A percentile compares a stretch with the other conserved stretches of the same genome.
Conservation (phyloP, 2,888 invertebrate genomes). For the Belgica antarctica region DNA sequence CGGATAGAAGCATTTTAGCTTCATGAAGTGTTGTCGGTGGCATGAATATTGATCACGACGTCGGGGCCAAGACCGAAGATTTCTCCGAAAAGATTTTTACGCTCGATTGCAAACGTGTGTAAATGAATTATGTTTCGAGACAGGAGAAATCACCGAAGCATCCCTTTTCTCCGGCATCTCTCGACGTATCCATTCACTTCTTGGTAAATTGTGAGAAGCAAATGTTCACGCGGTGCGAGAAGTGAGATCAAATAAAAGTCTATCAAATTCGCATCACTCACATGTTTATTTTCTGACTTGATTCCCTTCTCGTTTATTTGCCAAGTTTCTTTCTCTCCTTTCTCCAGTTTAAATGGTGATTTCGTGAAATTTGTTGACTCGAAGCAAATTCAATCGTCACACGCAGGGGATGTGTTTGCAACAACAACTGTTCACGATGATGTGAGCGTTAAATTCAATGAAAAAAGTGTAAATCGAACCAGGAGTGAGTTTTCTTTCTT, state of each 20-base stretch:
- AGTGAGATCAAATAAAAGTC: constrained; percentile 40
- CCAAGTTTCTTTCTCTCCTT: background rate
- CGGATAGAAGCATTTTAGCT: background rate
- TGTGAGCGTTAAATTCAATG: background rate
- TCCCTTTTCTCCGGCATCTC: background rate
- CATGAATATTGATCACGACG: constrained; percentile 21
- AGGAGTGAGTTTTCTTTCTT: background rate
- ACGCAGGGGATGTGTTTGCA: background rate
- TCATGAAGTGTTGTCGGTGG: constrained; percentile 8
- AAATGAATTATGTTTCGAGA: constrained; percentile 39
- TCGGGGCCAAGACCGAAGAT: background rate
- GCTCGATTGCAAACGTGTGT: constrained; percentile 29
- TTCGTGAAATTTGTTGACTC: constrained; percentile 41
- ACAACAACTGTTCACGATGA: background rate
- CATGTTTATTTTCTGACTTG: constrained; percentile 17
- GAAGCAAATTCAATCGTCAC: background rate
- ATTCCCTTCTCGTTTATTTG: background rate
- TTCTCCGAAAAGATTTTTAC: constrained; percentile 7
- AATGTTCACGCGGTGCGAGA: background rate
- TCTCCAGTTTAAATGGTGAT: background rate
- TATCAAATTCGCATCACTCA: constrained; percentile 41
- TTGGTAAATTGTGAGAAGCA: background rate
- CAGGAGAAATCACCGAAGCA: background rate
- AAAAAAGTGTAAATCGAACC: background rate
- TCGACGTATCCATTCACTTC: background rate